Base-by-base conservation (phyloP, 1,140 invertebrate genomes). In the Scylla paramamosain region DNA sequence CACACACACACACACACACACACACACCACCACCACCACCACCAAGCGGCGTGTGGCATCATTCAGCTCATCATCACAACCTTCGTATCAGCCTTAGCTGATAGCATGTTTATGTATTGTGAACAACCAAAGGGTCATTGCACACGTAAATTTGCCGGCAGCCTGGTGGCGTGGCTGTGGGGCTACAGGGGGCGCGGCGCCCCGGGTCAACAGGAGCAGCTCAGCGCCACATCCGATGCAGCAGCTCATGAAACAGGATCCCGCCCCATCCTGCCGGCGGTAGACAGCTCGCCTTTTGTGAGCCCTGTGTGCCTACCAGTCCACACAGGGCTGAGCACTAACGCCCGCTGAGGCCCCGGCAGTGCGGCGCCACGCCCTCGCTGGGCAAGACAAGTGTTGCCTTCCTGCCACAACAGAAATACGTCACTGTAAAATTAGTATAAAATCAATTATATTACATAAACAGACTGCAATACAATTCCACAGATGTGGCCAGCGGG, bases 381-480 rank as follows among this genome's bases (percentile, higher is more conserved):
- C 52, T 1, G 52, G 52, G 20, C 67, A 77, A 77, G 67, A 77
- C 67, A 77, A 77, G 67, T 77, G 67, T 77, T 77, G 67, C 67
- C 67, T 77, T 77, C 67, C 67, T 77, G 67, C 67, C 67, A 7
- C 67, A 77, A 77, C 67, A 77, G 20, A n/a, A n/a, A 7, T 20
- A 77, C 67, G 67, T 20, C 67, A n/a, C 25, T n/a, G 67, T 45
- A 46, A 45, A 46, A 46, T 7, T n/a, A 10, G 45, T 28, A 89
- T 89, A 89, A 89, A 14, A 16, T 45, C 25, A 48, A 31, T 46
- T 89, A 89, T 46, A 39, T 48, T 89, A 89, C 39, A 89, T 89
- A 89, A 89, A 89, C 39, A n/a, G 39, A 20, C 16, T 89, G 87
- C 45, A 89, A 89, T n/a, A 89, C 46, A 89, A 89, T 89, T 46